Evolutionary conservation across 2,113 vertebrate genomes (phyloP).

Genomic region (Casuarius casuarius): DNA sequence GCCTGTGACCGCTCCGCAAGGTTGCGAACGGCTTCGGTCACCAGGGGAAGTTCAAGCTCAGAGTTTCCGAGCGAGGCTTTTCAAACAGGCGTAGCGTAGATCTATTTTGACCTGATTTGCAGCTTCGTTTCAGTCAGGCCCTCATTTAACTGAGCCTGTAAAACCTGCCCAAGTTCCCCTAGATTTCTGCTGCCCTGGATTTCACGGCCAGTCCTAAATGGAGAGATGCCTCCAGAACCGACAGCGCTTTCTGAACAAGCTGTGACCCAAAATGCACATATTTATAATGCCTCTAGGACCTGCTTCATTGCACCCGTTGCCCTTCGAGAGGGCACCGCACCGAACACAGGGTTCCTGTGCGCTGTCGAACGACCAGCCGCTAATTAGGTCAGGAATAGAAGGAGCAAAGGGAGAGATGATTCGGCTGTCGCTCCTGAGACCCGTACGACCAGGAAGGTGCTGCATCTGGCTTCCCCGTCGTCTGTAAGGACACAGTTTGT

Average conservation of each 20-base stretch:
- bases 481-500: neutral
- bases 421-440: slow-evolving; percentile 40
- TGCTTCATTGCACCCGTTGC: neutral
- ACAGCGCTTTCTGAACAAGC: neutral
- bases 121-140: slow-evolving; percentile 17
- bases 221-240: neutral
- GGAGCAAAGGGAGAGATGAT: slow-evolving; percentile 36
- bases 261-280: neutral
- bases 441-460: slow-evolving; percentile 25
- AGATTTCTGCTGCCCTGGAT: neutral
- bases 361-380: slow-evolving; percentile 33
- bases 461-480: slow-evolving; percentile 32
- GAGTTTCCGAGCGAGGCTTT: slow-evolving; percentile 17
- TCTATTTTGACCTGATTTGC: slow-evolving; percentile 43
- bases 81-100: neutral
- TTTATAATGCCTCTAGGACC: neutral
- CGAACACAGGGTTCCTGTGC: slow-evolving; percentile 62
- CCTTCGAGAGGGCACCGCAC: neutral
- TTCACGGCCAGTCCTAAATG: neutral
- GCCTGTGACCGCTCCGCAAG: neutral
- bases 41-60: slow-evolving; percentile 29
- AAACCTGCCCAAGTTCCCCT: neutral
- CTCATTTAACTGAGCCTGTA: slow-evolving; percentile 35
- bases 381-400: slow-evolving; percentile 40
- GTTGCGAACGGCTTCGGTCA: neutral